Conservation (phyloP, 2,113 vertebrate genomes). For the Cranoglanis bouderius region DNA sequence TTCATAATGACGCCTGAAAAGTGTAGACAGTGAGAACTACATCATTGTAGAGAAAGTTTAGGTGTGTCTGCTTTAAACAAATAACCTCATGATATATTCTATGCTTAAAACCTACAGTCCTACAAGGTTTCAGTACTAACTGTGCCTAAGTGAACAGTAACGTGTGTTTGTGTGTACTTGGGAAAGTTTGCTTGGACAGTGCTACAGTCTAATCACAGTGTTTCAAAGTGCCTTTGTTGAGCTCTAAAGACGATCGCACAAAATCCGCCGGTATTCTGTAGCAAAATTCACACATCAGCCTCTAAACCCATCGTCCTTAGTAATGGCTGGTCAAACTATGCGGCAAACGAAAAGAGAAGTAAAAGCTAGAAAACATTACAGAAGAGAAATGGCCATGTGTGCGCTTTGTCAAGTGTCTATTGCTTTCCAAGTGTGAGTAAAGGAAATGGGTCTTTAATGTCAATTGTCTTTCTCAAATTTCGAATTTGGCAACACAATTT, state of each 20-base stretch:
- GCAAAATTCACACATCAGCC: not conserved
- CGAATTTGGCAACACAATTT: not conserved
- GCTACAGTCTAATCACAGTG: slow-evolving; percentile 79
- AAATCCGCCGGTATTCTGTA: not conserved
- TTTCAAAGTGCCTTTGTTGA: slow-evolving; percentile 66
- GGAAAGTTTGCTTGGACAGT: slow-evolving; percentile 67
- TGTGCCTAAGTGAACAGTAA: not conserved
- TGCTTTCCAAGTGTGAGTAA: not conserved
- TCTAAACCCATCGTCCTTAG: not conserved
- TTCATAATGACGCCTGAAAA: not conserved
- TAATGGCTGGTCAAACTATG: not conserved
- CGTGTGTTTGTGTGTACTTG: not conserved
- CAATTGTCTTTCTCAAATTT: not conserved
- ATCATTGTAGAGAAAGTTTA: not conserved
- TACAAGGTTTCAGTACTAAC: not conserved
- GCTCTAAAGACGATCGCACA: slow-evolving; percentile 48
- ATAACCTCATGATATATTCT: not conserved
- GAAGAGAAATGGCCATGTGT: not conserved
- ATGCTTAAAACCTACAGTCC: not conserved
- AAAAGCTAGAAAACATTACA: not conserved
- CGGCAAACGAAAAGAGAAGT: not conserved
- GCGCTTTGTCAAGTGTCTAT: not conserved
- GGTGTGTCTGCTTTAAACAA: not conserved
- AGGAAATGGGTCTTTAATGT: not conserved
- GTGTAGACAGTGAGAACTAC: not conserved